Base-by-base conservation (phyloP, 2,113 vertebrate genomes). In the Dipodomys merriami region DNA sequence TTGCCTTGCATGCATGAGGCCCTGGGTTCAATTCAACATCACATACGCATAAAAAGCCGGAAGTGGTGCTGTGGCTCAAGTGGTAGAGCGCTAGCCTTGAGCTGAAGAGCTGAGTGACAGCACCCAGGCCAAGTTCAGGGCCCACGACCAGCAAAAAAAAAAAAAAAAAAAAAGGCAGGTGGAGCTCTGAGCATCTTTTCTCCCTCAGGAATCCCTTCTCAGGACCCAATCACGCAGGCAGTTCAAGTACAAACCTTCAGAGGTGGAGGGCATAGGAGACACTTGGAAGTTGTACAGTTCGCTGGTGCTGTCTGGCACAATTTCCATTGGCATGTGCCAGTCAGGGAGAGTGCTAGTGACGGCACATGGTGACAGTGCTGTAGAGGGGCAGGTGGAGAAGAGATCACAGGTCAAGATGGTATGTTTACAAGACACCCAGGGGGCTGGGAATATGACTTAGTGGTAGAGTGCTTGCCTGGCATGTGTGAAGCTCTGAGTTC, bases 241-340 rank as follows among this genome's bases (percentile, higher is more conserved):
- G 65, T 73, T 27, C 46, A 85, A 90, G 72, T 0, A 95, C 97
- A 0, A 88, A 98, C 98, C 98, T 97, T 98, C 98, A 0, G 98
- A 98, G 76, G 97, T 97, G 0, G 98, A 98, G 44, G 97, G 90
- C 95, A 97, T 91, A 1, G 98, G 98, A 0, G 98, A 98, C 93
- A 98, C 98, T 84, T 98, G 98, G 81, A 98, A 97, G 64, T 83
- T 96, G 95, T 98, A 98, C 73, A 97, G 74, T 84, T 98, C 98
- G 0, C 97, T 98, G 95, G 98, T 98, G 94, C 98, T 98, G 94
- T 98, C 98, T 2, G 98, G 97, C 78, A 98, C 35, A 7, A 97
- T 91, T 3, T 98, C 98, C 96, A 98, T 80, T 0, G 92, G 25
- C 0, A 94, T 76, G 74, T 88, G 92, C 98, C 98, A 98, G 3